phyloP scores from a whole-genome alignment of 2,888 invertebrate genomes.

The Mythimna vitellina region DNA sequence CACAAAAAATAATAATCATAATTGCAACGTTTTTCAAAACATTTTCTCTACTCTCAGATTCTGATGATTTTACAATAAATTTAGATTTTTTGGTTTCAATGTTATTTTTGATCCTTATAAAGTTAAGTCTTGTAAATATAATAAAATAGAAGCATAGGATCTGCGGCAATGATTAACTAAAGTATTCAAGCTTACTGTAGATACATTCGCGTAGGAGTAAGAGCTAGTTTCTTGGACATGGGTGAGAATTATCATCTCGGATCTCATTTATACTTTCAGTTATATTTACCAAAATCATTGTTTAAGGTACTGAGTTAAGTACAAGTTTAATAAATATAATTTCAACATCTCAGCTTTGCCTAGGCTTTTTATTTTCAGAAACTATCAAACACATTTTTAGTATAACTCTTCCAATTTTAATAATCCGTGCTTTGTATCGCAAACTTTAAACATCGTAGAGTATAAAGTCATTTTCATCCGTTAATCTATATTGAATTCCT shows the following conservation, averaged over 20 bases:
- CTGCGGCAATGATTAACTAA: constrained; percentile 8
- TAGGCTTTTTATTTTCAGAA: background rate
- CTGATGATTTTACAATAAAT: background rate
- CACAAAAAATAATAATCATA: background rate
- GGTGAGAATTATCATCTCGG: constrained; percentile 88
- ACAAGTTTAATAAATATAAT: background rate
- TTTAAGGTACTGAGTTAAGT: background rate
- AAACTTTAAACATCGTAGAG: constrained; percentile 34
- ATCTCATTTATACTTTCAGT: constrained; percentile 32
- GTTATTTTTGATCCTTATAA: background rate
- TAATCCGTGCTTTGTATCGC: constrained; percentile 6
- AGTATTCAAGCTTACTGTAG: constrained; percentile 42
- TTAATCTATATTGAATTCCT: background rate
- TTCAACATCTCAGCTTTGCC: constrained; percentile 6
- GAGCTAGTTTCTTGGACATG: constrained; percentile 82
- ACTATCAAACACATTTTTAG: constrained; percentile 2
- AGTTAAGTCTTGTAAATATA: constrained; percentile 35
- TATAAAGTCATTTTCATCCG: constrained; percentile 20
- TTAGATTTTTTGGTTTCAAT: background rate
- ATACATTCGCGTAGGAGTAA: constrained; percentile 50
- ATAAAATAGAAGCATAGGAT: constrained; percentile 5
- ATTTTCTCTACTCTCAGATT: background rate
- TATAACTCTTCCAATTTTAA: background rate
- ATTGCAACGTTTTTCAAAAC: background rate
- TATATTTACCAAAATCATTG: background rate